Conservation (phyloP, 2,888 invertebrate genomes). For the Psylliodes chrysocephalus region DNA sequence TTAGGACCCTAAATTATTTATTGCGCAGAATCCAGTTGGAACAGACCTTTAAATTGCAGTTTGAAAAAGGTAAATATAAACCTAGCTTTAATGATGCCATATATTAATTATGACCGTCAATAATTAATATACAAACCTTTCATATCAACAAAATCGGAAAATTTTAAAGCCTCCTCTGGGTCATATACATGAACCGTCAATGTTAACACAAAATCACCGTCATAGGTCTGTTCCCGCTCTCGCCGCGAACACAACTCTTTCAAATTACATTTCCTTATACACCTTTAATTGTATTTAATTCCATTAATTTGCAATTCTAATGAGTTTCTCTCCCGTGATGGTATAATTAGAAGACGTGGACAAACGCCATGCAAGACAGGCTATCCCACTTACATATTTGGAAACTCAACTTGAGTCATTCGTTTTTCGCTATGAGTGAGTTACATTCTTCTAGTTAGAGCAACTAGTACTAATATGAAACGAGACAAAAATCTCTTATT, state of each 20-base stretch:
- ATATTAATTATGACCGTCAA: no score
- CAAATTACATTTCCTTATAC: slow-evolving; percentile 46
- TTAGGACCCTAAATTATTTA: no score
- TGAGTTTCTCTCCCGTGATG: slow-evolving; percentile 47
- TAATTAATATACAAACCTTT: no score
- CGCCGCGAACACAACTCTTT: slow-evolving; percentile 27
- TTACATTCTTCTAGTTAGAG: slow-evolving; percentile 43
- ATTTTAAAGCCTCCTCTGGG: not conserved
- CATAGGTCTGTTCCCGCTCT: slow-evolving; percentile 19
- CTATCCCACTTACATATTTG: slow-evolving; percentile 54
- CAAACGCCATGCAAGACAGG: slow-evolving; percentile 46
- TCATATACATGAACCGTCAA: not conserved
- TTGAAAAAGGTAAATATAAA: no score
- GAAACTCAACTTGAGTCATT: slow-evolving; percentile 51
- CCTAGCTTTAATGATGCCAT: no score
- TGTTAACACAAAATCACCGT: slow-evolving; percentile 24
- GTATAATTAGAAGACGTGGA: slow-evolving; percentile 51
- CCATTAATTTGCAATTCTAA: slow-evolving; percentile 50
- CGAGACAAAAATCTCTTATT: no score
- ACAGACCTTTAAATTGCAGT: no score
- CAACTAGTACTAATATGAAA: no score
- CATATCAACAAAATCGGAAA: not conserved
- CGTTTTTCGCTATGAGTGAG: slow-evolving; percentile 51
- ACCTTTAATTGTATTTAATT: slow-evolving; percentile 49
- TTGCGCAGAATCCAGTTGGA: no score